Evolutionary conservation across 1,140 invertebrate species (phyloP).

Genomic region (Drosophila quadrilineata): DNA sequence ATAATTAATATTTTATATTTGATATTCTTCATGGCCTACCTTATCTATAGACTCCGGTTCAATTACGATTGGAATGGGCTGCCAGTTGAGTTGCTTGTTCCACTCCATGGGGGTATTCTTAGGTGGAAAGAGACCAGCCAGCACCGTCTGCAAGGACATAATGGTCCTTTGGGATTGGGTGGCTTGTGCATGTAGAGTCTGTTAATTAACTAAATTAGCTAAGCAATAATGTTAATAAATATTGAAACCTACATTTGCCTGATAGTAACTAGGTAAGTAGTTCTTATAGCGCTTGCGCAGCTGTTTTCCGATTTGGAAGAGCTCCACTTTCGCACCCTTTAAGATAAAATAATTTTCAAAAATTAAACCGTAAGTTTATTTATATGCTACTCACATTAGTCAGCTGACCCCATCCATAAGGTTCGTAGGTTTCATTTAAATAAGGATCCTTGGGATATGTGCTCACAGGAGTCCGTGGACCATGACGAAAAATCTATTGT

Average conservation of each 20-base stretch:
- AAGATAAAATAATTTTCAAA: not conserved
- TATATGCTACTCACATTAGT: conserved; percentile 85
- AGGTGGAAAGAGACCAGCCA: conserved; percentile 88
- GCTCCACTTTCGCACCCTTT: conserved; percentile 82
- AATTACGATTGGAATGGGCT: conserved; percentile 88
- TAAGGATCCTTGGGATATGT: conserved; percentile 90
- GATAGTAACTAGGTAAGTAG: conserved; percentile 84
- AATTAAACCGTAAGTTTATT: not conserved
- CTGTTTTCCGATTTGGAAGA: conserved; percentile 85
- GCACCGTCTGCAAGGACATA: conserved; percentile 87
- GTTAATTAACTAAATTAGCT: not conserved
- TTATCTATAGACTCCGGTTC: conserved; percentile 84
- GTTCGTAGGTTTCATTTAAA: conserved; percentile 85
- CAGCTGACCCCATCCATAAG: conserved; percentile 89
- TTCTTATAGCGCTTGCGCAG: conserved; percentile 84
- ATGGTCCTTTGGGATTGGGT: conserved; percentile 89
- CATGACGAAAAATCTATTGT: conserved; percentile 87
- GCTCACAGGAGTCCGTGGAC: conserved; percentile 87
- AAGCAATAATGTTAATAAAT: not conserved
- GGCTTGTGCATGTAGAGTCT: conserved; percentile 84
- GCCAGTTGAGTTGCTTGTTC: conserved; percentile 86
- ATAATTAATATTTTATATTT: not conserved
- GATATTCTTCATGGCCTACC: conserved; percentile 34
- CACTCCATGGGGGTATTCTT: conserved; percentile 83
- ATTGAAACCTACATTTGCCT: conserved; percentile 81